A percentile compares a stretch with the other conserved stretches of the same genome.
Evolutionary conservation across 2,888 invertebrate species (phyloP).

Genomic region (Bedellia somnulentella): DNA sequence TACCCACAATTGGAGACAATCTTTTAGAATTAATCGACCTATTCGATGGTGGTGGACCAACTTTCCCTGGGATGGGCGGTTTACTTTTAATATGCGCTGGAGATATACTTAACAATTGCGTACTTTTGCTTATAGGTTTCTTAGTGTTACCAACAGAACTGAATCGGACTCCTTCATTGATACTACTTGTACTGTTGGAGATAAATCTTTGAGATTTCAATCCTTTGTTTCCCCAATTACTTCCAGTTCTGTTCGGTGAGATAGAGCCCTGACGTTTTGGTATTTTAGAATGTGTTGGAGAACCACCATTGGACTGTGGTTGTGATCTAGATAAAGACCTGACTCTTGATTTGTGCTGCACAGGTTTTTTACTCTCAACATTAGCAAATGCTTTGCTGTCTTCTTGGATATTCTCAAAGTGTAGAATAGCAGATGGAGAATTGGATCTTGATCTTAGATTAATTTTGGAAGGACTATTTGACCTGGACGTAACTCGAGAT

Average conservation of each 20-base stretch:
- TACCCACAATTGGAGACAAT: constrained; percentile 51
- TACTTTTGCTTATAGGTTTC: constrained; percentile 38
- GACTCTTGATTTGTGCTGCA: constrained; percentile 33
- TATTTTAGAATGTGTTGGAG: constrained; percentile 51
- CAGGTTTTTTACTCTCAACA: constrained; percentile 25
- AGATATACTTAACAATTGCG: constrained; percentile 34
- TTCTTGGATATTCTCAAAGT: constrained; percentile 25
- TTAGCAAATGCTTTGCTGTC: constrained; percentile 27
- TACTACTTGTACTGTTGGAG: constrained; percentile 51
- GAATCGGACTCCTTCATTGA: constrained; percentile 42
- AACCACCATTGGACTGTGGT: constrained; percentile 48
- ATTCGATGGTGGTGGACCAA: constrained; percentile 49
- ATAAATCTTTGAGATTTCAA: constrained; percentile 37
- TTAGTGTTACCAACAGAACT: constrained; percentile 43
- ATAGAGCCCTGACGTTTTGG: constrained; percentile 48
- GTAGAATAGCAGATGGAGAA: constrained; percentile 39
- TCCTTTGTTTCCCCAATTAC: constrained; percentile 20
- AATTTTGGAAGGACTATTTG: constrained; percentile 40
- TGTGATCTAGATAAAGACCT: constrained; percentile 39
- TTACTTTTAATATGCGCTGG: constrained; percentile 43
- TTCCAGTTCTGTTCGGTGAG: constrained; percentile 30
- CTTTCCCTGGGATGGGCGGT: constrained; percentile 48
- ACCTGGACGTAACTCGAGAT: constrained; percentile 32
- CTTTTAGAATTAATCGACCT: constrained; percentile 44
- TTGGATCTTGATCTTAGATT: constrained; percentile 42